A percentile compares a stretch with the other conserved stretches of the same genome.
Conservation (phyloP, 2,888 invertebrate genomes). For the Oscheius myriophilus region DNA sequence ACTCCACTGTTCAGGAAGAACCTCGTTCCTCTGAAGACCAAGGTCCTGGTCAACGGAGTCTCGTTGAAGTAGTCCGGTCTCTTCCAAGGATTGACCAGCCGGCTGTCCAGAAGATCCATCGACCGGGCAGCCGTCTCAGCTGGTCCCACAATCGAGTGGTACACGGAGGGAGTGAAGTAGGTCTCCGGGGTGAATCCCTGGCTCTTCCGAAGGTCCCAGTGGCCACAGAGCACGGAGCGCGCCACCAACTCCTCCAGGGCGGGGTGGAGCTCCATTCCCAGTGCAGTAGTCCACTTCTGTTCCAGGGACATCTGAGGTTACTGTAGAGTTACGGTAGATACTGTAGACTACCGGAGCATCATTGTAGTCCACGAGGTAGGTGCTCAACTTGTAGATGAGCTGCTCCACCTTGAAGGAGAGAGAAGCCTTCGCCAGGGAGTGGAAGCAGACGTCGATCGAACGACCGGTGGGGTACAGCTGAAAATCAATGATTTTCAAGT, state of each 20-base stretch:
- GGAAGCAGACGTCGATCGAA: conserved; percentile 52
- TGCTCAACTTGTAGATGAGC: conserved; percentile 39
- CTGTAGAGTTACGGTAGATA: no score
- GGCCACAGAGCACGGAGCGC: conserved; percentile 37
- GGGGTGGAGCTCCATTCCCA: conserved; percentile 28
- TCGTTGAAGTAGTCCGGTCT: conserved; percentile 9
- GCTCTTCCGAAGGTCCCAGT: conserved; percentile 48
- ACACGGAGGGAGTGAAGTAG: conserved; percentile 44
- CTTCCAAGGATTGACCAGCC: conserved; percentile 4
- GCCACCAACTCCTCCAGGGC: conserved; percentile 38
- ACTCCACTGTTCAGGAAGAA: conserved; percentile 57
- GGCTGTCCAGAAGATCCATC: no score
- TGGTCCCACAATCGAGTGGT: conserved; percentile 51
- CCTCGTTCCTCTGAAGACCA: conserved; percentile 45
- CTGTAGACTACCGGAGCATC: conserved; percentile 27
- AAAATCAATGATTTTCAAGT: no score
- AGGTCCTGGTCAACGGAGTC: conserved; percentile 20
- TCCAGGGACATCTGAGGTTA: conserved; percentile 28
- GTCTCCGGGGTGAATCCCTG: conserved; percentile 53
- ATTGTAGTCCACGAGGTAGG: conserved; percentile 49
- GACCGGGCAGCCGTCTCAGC: conserved; percentile 25
- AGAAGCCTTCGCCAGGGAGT: conserved; percentile 44
- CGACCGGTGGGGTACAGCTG: conserved; percentile 54
- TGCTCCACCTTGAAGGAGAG: conserved; percentile 42
- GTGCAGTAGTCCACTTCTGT: conserved; percentile 35